Evolutionary conservation across 2,113 vertebrate species (phyloP), one percentile per base, ranked within the genome.

Genomic region (Ochotona curzoniae): DNA sequence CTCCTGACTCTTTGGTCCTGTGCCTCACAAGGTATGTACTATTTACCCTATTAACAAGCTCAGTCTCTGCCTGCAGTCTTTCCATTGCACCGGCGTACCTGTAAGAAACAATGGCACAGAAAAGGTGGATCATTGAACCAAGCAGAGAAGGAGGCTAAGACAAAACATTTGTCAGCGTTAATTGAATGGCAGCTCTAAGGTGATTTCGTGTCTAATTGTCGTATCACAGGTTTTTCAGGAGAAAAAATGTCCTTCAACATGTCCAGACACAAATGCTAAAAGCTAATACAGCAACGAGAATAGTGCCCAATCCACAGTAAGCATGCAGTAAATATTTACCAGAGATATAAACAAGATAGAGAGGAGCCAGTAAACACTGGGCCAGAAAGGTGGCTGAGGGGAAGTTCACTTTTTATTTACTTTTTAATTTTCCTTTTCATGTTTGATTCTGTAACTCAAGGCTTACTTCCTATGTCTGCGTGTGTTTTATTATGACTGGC

Each of bases 41-140:
- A 96, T 99, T 99, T 91, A 98, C 98, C 96, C 99, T 98, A 97
- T 99, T 99, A 93, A 99, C 98, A 63, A 99, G 99, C 87, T 99
- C 98, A 14, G 98, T 98, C 95, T 99, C 99, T 2, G 99, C 99
- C 96, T 99, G 99, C 70, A 99, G 32, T 93, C 99, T 98, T 98
- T 99, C 99, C 98, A 99, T 99, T 67, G 98, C 98, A 89, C 99
- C 99, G 8, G 99, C 99, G 93, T 99, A 99, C 99, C 99, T 99
- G 80, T 87, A 94, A 96, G 70, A 97, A 82, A 95, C 14, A 94
- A 95, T 2, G 74, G 79, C 7, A 95, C 79, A 96, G 84, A 89
- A 83, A 87, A 69, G 69, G 69, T 23, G 66, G 28, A 35, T 49
- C 18, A 32, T 80, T 30, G 3, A 21, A 83, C 38, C 57, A 69